Percentiles rank a stretch among this genome's conserved stretches.
Evolutionary conservation across 2,888 invertebrate genomes (phyloP).

Genomic region (Acanthosepion pharaonis): DNA sequence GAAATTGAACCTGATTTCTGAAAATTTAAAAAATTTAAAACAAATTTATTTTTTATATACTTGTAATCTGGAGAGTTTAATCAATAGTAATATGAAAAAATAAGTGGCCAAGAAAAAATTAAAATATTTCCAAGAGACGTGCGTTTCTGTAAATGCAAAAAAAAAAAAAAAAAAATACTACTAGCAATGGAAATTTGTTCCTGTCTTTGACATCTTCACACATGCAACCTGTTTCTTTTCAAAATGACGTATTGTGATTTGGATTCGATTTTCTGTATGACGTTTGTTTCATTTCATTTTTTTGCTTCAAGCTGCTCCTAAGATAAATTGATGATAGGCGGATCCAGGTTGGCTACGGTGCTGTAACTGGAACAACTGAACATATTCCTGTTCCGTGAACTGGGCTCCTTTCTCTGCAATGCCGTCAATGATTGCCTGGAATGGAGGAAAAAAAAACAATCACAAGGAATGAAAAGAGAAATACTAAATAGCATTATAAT

Average conservation of each 20-base stretch:
- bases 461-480: not conserved
- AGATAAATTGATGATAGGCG: too few species aligned
- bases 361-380: conserved; percentile 87
- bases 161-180: too few species aligned
- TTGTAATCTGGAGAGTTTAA: too few species aligned
- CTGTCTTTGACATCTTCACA: not conserved
- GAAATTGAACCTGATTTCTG: too few species aligned
- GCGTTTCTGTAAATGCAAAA: too few species aligned
- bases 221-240: not conserved
- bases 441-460: conserved; percentile 51
- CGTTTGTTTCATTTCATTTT: too few species aligned
- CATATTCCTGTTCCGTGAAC: conserved; percentile 90
- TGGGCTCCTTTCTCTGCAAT: conserved; percentile 90
- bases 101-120: too few species aligned
- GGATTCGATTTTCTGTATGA: conserved; percentile 77
- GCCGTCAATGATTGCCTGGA: conserved; percentile 86
- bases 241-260: not conserved
- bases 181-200: too few species aligned
- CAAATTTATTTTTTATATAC: too few species aligned
- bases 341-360: conserved; percentile 78
- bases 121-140: too few species aligned
- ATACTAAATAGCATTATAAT: not conserved
- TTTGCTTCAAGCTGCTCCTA: conserved; percentile 69
- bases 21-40: too few species aligned
- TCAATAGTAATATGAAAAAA: too few species aligned